Base-by-base conservation (phyloP, 2,113 vertebrate species). In the Cyphomyrus discorhynchus region DNA sequence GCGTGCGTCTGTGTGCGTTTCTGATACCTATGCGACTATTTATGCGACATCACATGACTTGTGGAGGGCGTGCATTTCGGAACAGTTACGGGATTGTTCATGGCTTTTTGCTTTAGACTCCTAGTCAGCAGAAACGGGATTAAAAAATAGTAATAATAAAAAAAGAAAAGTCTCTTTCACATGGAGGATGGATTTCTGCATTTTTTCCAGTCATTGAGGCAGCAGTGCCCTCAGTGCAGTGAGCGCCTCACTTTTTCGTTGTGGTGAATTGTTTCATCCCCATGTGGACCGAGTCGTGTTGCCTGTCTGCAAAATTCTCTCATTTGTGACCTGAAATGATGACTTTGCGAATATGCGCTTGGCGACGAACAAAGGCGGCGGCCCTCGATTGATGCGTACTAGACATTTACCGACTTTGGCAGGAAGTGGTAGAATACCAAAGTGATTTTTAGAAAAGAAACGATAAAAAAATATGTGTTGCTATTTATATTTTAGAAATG, bases 371-470 rank as follows among this genome's bases (percentile, higher is more conserved):
- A 87, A 87, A 53, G 21, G 24, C 2, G 31, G n/a, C 2, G 17
- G 50, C 17, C 46, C 50, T 6, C 47, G 0, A 19, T 52, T 50
- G 85, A 86, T 31, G n/a, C 46, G 11, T 86, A 17, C 27, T 15
- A 52, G 85, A 86, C 24, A 27, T 86, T 86, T 53, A 19, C 49
- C 13, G 11, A 24, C n/a, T 86, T 56, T 52, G 15, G 31, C 24
- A 56, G 50, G 49, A 87, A 87, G 47, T 87, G 85, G 85, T 87
- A 87, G 50, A 27, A 87, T 53, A 87, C n/a, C 85, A 53, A 52
- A 52, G 50, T 53, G 50, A 87, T 35, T 87, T 53, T 52, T 27
- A 47, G 42, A 56, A 87, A n/a, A 86, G 1, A 49, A 50, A 31
- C 5, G 21, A n/a, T 50, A 21, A 50, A 21, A 49, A 49, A 49